Evolutionary conservation across 2,888 invertebrate genomes (phyloP), one percentile per base, ranked within the genome.

Genomic region (Ctena decussata): DNA sequence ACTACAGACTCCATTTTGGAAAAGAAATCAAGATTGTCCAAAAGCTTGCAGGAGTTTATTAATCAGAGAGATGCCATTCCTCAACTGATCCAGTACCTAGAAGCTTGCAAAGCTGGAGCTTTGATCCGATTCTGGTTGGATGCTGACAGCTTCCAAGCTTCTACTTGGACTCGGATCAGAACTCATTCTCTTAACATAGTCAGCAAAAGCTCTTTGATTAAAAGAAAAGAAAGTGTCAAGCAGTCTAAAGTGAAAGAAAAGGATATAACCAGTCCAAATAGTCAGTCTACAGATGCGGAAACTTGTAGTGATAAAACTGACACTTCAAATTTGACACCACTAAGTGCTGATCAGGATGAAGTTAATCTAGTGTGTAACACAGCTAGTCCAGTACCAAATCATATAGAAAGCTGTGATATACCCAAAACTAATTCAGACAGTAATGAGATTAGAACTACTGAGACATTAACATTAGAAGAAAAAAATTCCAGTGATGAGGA

Each of bases 51-150:
- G 83, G 97, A 98, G 93, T 97, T 98, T 89, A 96, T 99, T 24
- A 96, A 97, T 37, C 98, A 98, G 95, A 97, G 97, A 94, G 97
- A 97, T 94, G 98, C 98, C 80, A 96, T 98, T 37, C 97, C 97
- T 71, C 98, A 98, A 96, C 98, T 98, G 95, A 97, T 98, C 79
- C 98, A 98, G 93, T 99, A 97, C 96, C 97, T 99, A 97, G 98
- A 98, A 93, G 96, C 97, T n/a, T 97, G 97, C 41, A 87, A 87
- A 80, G 92, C 94, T 0, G 97, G 97, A 81, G 93, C 95, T 77
- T 90, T 96, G 46, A 94, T 96, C 80, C 95, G 96, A 85, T 96
- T 96, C 91, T 96, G 96, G 96, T 93, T 96, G 79, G 96, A 96
- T 90, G 96, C 96, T 8, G 95, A 96, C 75, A 96, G 96, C 82